Evolutionary conservation across 2,797 vertebrate genomes (phyloP).

Genomic region (Sphenopsis melanotis): DNA sequence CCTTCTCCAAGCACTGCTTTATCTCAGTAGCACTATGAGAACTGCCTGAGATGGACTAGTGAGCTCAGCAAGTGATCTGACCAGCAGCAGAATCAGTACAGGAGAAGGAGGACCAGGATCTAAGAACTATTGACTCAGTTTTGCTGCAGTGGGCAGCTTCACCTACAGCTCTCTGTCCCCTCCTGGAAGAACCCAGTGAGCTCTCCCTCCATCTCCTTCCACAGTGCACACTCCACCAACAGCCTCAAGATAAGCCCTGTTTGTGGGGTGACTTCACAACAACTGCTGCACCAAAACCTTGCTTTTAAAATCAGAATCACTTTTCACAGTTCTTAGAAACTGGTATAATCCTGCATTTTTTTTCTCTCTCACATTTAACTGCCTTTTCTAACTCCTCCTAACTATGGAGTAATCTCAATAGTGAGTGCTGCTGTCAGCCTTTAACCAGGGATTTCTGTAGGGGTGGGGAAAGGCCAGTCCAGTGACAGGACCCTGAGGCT

Average conservation of each 20-base stretch:
- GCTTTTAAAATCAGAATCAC: neutral
- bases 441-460: neutral
- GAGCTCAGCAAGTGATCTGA: neutral
- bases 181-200: neutral
- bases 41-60: neutral
- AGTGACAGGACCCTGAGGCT: neutral
- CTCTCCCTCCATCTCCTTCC: neutral
- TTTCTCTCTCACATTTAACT: neutral
- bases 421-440: neutral
- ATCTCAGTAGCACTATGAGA: neutral
- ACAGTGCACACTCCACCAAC: rapidly evolving
- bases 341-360: neutral
- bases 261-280: neutral
- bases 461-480: neutral
- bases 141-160: neutral
- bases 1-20: neutral
- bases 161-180: neutral
- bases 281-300: neutral
- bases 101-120: neutral
- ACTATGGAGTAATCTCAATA: neutral
- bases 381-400: neutral
- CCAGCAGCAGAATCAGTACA: neutral
- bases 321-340: neutral
- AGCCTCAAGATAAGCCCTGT: neutral
- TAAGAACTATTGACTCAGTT: neutral